Evolutionary conservation across 2,888 invertebrate genomes (phyloP), one percentile per base, ranked within the genome.

Genomic region (Dusona sp.): DNA sequence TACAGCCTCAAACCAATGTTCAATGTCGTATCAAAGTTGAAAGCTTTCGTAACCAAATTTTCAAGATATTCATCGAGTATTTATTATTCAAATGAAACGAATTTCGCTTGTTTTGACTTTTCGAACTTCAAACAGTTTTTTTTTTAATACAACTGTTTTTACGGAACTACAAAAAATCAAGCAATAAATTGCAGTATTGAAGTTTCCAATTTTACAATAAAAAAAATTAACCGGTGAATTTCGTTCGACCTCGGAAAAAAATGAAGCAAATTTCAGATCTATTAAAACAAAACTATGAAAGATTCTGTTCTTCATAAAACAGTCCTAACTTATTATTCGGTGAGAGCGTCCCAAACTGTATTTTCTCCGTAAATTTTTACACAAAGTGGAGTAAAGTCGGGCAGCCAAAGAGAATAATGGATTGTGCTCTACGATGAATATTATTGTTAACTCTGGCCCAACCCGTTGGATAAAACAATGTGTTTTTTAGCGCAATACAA

Each of bases 361-460:
- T 61, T 61, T 29, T 2, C 29, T 48, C 6, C 13, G 29, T 61
- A 16, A 61, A 29, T 29, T 61, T 61, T 51, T 25, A 19, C 33
- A 29, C 70, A 19, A 8, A 45, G 19, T 64, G n/a, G 36, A 74
- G 16, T 57, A 57, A 33, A 33, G 74, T 48, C 11, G 7, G 19
- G 19, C 8, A 36, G 36, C 19, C 19, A 19, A 48, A 75, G 54
- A 33, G 29, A 74, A 74, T 61, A 65, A 82, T 67, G 38, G 11
- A 38, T 67, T n/a, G n/a, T 22, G 11, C 3, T 72, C 16, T 45
- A 25, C 4, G 25, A 45, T 25, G 65, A 67, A 67, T 70, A 33
- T 48, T n/a, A 33, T 22, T 67, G 22, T 67, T 42, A 36, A 67
- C 67, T 67, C 42, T 51, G 29, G 22, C 13, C 19, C 70, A 48